These are phyloP conservation scores for Kuschelorhynchus macadamiae DNA, from an alignment of 2,888 invertebrate species.

Conservation along the genomic window DNA sequence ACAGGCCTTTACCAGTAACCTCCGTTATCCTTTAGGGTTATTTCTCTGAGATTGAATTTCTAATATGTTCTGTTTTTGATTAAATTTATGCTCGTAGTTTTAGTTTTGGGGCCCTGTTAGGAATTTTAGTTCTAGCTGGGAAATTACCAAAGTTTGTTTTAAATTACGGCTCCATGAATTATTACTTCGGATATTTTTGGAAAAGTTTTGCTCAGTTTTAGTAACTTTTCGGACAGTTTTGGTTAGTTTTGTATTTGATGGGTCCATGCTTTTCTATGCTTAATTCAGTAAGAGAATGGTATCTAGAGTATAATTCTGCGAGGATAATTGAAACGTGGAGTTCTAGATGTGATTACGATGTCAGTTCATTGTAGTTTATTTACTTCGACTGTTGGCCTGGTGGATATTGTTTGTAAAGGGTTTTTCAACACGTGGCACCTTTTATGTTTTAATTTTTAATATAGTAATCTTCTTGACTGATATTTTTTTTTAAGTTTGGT, in stretches of 20 bases:
- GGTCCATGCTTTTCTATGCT: constrained; percentile 37
- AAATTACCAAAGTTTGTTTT: constrained; percentile 62
- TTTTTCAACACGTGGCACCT: too few species aligned
- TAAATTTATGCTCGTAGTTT: constrained; percentile 67
- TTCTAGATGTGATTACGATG: constrained; percentile 2
- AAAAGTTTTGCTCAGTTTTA: constrained; percentile 38
- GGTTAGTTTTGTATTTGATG: constrained; percentile 44
- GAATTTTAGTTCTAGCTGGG: constrained; percentile 57
- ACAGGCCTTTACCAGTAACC: constrained; percentile 22
- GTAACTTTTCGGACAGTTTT: constrained; percentile 49
- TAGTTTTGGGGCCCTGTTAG: constrained; percentile 58
- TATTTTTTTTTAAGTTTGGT: too few species aligned
- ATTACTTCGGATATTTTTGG: constrained; percentile 53
- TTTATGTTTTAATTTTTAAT: too few species aligned
- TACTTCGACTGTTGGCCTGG: too few species aligned
- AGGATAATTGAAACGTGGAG: constrained; percentile 12
- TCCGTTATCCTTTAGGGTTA: constrained; percentile 68
- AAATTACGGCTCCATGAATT: constrained; percentile 59
- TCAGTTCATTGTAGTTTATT: not conserved
- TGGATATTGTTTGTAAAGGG: too few species aligned
- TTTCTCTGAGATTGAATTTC: constrained; percentile 69
- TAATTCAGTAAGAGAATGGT: constrained; percentile 38
- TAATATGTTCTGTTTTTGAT: constrained; percentile 70
- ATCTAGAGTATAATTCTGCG: constrained; percentile 11
- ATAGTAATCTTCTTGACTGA: too few species aligned